Base-by-base conservation (phyloP, 2,113 vertebrate species). In the Sterrhoptilus dennistouni region DNA sequence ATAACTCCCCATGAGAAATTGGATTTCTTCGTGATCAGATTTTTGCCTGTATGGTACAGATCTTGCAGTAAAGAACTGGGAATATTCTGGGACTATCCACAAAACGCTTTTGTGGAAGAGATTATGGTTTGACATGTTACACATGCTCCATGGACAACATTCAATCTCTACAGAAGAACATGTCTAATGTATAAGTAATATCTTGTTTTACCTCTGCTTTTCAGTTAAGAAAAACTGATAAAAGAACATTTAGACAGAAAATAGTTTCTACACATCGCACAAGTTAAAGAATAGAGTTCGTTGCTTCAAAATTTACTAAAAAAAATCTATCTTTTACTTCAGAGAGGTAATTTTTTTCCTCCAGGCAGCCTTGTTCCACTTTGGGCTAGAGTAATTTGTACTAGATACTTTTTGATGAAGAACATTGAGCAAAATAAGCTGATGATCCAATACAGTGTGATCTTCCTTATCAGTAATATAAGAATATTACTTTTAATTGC, bases 401-500 rank as follows among this genome's bases (percentile, higher is more conserved):
- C 29, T 85, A 72, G 63, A 65, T 77, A n/a, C 12, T 83, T 53
- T 90, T 54, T 90, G 75, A 63, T 45, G 40, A 72, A 88, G 60
- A 91, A 56, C 31, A 63, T 11, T 40, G 68, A 85, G 47, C 5
- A 86, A 94, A 94, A 90, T 90, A 90, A 91, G 50, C 64, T 77
- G 85, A 59, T 49, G 70, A 40, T 64, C 49, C 72, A 70, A 60
- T 35, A 33, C 56, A 64, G 28, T 23, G 16, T 47, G 44, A 86
- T 83, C 25, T 36, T 83, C 40, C 68, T 89, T 92, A 94, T 81
- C 49, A 80, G 60, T 93, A 87, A 92, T 92, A 84, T 49, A 75
- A 76, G 60, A 63, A 78, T 82, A 63, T 90, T 89, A 90, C 56
- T 93, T 91, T 96, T 87, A 82, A 76, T 92, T 96, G 63, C 84